phyloP scores from a whole-genome alignment of 30 jellyfish, hydroid and myxozoan species.

The Aurelia sp. region DNA sequence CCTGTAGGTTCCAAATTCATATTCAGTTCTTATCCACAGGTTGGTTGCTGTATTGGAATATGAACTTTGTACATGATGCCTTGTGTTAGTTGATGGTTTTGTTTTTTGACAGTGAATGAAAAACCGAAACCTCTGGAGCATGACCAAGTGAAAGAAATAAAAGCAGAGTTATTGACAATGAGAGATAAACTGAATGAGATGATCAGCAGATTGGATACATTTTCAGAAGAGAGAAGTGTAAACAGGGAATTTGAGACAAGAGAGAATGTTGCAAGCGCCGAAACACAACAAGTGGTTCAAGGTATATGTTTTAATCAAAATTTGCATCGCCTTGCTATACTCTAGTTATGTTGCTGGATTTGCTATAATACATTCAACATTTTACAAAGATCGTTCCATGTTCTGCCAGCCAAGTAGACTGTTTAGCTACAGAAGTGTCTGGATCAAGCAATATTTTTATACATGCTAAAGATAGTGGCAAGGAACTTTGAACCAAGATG shows the following conservation, averaged over 20 bases:
- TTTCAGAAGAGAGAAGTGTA: constrained; percentile 53
- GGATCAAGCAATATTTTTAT: no score
- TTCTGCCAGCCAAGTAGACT: no score
- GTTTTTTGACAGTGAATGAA: constrained; percentile 73
- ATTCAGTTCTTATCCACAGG: no score
- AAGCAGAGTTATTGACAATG: constrained; percentile 76
- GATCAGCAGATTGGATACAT: constrained; percentile 71
- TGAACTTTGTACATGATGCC: not conserved
- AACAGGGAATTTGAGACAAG: constrained; percentile 41
- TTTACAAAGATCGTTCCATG: no score
- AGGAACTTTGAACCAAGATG: no score
- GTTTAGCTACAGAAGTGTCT: no score
- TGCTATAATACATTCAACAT: no score
- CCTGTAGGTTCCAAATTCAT: no score
- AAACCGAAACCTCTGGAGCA: constrained; percentile 95
- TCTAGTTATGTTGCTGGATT: no score
- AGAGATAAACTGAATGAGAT: constrained; percentile 83
- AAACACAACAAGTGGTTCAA: constrained; percentile 6
- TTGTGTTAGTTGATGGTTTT: not conserved
- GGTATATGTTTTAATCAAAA: not conserved
- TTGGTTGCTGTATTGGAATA: no score
- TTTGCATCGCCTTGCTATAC: no score
- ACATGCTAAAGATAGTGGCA: no score
- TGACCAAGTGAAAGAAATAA: constrained; percentile 94
- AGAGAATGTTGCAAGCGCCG: constrained; percentile 32